A percentile compares a stretch with the other conserved stretches of the same genome.
Evolutionary conservation across 2,888 invertebrate genomes (phyloP).

Genomic region (Coenonympha arcania): DNA sequence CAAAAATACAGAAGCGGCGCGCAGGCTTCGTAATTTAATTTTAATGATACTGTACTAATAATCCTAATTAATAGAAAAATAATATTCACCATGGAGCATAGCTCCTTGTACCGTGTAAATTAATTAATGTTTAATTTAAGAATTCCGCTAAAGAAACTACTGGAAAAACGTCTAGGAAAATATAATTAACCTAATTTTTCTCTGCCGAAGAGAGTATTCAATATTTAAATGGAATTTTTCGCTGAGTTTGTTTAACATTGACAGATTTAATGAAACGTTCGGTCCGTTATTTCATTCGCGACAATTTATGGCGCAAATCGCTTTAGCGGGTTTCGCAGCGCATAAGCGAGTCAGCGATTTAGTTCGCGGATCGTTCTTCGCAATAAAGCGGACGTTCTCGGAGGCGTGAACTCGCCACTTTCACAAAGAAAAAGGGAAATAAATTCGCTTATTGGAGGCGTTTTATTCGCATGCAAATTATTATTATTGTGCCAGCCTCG

Average conservation of each 20-base stretch:
- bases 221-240: neutral
- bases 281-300: neutral
- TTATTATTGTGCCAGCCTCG: conserved; percentile 30
- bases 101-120: neutral
- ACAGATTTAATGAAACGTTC: neutral
- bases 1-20: no score
- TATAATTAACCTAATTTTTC: neutral
- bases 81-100: no score
- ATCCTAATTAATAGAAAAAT: no score
- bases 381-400: conserved; percentile 21
- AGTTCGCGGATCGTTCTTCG: conserved; percentile 20
- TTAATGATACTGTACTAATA: no score
- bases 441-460: conserved; percentile 28
- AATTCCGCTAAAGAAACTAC: neutral
- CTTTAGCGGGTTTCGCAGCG: conserved; percentile 2
- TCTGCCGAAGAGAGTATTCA: neutral
- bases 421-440: conserved; percentile 25
- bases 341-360: conserved; percentile 15
- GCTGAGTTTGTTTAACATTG: neutral
- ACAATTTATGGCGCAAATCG: neutral
- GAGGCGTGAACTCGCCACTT: conserved; percentile 24
- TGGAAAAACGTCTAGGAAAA: neutral
- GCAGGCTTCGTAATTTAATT: no score
- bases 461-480: conserved; percentile 35
- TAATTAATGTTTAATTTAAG: neutral